A percentile compares a stretch with the other conserved stretches of the same genome.
These are phyloP conservation scores for Hydraecia micacea DNA, from an alignment of 2,888 invertebrate species.

Conservation along the genomic window DNA sequence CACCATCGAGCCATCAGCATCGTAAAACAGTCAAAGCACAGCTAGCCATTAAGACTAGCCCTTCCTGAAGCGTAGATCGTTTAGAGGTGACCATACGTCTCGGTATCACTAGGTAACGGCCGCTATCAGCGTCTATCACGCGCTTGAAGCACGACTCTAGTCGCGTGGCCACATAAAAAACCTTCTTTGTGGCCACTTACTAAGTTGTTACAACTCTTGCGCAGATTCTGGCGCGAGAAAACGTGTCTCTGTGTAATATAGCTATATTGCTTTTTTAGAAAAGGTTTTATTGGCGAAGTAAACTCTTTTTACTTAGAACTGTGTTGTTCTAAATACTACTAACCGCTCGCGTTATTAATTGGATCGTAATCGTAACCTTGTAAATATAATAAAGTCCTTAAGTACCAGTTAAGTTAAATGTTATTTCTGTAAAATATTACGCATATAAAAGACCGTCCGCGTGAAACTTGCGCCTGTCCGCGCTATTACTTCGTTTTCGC, in stretches of 20 bases:
- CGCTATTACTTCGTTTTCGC: not conserved
- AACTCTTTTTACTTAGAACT: not conserved
- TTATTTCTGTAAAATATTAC: not conserved
- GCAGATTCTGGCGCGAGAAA: conserved; percentile 38
- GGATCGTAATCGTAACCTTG: not conserved
- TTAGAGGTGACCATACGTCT: conserved; percentile 64
- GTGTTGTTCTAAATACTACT: not conserved
- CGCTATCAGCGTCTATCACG: conserved; percentile 69
- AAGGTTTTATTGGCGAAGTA: conserved; percentile 13
- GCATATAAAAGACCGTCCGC: not conserved
- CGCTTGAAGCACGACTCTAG: conserved; percentile 57
- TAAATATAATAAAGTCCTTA: not conserved
- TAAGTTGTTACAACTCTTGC: conserved; percentile 40
- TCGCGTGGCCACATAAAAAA: conserved; percentile 66
- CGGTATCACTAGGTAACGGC: conserved; percentile 66
- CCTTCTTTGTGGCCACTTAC: conserved; percentile 58
- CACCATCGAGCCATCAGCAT: conserved; percentile 31
- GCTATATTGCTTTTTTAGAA: conserved; percentile 33
- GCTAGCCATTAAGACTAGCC: conserved; percentile 60
- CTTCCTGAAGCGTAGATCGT: conserved; percentile 65
- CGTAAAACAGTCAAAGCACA: conserved; percentile 65
- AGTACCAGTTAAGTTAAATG: not conserved
- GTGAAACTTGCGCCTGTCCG: not conserved
- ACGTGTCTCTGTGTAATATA: conserved; percentile 42
- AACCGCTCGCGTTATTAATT: not conserved